Evolutionary conservation across 2,797 vertebrate genomes (phyloP).

Genomic region (Myiothlypis coronata): DNA sequence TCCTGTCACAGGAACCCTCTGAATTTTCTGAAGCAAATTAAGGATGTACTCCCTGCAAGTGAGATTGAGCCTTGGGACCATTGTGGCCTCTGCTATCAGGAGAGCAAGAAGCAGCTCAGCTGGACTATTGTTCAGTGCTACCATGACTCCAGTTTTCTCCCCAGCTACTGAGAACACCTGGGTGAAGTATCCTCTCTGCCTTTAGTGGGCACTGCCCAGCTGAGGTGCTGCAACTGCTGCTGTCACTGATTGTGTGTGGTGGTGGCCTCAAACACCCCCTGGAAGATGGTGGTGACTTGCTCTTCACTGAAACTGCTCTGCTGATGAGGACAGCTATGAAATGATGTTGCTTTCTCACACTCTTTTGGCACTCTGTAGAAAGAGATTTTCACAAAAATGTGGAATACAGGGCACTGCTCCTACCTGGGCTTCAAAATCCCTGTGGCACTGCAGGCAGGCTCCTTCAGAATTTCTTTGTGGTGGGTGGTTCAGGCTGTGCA

Average conservation of each 20-base stretch:
- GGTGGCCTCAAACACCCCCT: not conserved
- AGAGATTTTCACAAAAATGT: fast-evolving
- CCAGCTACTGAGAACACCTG: too few species aligned
- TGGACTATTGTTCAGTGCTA: not conserved
- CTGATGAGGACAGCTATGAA: not conserved
- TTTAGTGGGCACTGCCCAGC: not conserved
- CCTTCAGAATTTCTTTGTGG: not conserved
- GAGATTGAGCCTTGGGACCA: not conserved
- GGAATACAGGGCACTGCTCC: not conserved
- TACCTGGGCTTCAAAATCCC: not conserved
- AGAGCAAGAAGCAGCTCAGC: not conserved
- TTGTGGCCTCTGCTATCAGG: not conserved
- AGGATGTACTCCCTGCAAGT: not conserved
- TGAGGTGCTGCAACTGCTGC: not conserved
- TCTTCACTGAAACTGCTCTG: not conserved
- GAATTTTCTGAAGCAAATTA: not conserved
- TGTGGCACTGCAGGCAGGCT: not conserved
- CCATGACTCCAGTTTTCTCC: not conserved
- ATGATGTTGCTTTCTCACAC: not conserved
- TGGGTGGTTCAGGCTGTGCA: not conserved
- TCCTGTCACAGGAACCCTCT: not conserved
- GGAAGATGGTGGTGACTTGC: not conserved
- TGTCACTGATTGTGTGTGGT: not conserved
- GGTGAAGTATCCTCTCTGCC: not conserved
- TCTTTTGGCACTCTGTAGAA: not conserved